Percentiles rank a stretch among this genome's conserved stretches.
Evolutionary conservation across 2,797 vertebrate genomes (phyloP).

Genomic region (Poecilia gillii): DNA sequence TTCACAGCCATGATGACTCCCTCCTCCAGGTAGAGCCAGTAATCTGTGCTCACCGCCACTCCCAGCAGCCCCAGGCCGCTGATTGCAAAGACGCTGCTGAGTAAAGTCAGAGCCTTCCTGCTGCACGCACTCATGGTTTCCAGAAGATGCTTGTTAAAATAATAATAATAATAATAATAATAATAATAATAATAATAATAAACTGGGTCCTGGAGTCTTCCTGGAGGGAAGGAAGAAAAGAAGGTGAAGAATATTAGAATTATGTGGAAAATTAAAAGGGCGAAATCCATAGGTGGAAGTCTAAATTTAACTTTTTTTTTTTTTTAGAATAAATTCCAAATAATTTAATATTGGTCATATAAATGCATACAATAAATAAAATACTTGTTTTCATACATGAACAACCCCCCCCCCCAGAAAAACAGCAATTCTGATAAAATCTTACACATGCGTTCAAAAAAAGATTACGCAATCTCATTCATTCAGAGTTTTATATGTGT

Average conservation of each 20-base stretch:
- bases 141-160: constrained; percentile 3
- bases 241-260: background rate
- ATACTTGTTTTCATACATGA: background rate
- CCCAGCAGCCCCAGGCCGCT: constrained; percentile 92
- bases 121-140: constrained; percentile 86
- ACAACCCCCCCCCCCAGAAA: too few species aligned
- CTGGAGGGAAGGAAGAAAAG: background rate
- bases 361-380: background rate
- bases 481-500: background rate
- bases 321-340: background rate
- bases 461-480: background rate
- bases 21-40: constrained; percentile 96
- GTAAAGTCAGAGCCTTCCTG: constrained; percentile 91
- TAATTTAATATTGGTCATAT: background rate
- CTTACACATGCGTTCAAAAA: background rate
- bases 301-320: background rate
- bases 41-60: constrained; percentile 93
- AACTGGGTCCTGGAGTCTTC: background rate
- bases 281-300: background rate
- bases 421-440: background rate
- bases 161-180: too few species aligned
- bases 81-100: constrained; percentile 93
- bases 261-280: background rate
- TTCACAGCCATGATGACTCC: constrained; percentile 91
- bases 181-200: background rate